Conservation (phyloP, 2,113 vertebrate genomes). For the Barbus barbus region DNA sequence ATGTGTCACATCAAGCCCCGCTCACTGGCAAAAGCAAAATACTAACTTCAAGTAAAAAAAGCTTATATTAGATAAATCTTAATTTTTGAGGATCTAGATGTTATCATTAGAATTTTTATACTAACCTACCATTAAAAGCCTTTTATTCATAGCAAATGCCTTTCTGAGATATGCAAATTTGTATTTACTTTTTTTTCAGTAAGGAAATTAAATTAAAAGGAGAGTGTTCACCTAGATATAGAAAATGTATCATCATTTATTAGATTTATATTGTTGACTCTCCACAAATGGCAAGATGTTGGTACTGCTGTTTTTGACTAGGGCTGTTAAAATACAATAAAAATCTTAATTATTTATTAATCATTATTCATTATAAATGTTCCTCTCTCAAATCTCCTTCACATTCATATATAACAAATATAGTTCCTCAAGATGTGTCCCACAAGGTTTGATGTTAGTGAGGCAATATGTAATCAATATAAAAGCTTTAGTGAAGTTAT, state of each 20-base stretch:
- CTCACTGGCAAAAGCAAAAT: not conserved
- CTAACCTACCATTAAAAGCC: not conserved
- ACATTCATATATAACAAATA: not conserved
- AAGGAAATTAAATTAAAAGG: not conserved
- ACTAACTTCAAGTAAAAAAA: not conserved
- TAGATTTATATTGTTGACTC: not conserved
- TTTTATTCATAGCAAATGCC: not conserved
- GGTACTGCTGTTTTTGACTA: too few species aligned
- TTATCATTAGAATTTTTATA: too few species aligned
- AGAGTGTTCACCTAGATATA: not conserved
- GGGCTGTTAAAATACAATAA: too few species aligned
- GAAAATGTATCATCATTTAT: not conserved
- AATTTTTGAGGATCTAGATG: not conserved
- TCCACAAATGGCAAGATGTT: too few species aligned
- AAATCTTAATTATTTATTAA: too few species aligned
- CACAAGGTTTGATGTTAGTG: not conserved
- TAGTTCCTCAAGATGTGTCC: not conserved
- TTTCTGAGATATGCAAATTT: too few species aligned
- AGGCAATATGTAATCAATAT: too few species aligned
- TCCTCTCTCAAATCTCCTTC: not conserved
- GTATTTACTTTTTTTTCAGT: too few species aligned
- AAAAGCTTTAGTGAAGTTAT: not conserved
- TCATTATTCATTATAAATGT: not conserved
- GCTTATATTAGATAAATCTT: not conserved
- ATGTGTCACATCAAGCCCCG: not conserved